Evolutionary conservation across 2,113 vertebrate genomes (phyloP).

Genomic region (Loxodonta africana): DNA sequence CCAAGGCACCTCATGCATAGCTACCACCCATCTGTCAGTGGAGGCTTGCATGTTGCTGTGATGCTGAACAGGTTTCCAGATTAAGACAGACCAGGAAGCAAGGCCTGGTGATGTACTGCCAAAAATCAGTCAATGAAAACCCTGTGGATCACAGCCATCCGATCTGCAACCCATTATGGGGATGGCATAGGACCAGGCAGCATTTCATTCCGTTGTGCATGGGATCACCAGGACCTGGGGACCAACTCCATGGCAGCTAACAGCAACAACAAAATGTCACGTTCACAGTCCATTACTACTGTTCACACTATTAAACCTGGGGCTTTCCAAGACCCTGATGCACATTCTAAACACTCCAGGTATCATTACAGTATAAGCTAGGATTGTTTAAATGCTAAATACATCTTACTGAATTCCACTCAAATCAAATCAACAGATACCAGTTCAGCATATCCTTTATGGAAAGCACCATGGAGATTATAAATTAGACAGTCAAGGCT

Average conservation of each 20-base stretch:
- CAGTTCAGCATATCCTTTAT: not conserved
- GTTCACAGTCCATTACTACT: not conserved
- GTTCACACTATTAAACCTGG: not conserved
- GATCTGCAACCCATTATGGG: not conserved
- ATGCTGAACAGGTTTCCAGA: not conserved
- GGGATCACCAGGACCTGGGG: not conserved
- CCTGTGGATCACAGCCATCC: not conserved
- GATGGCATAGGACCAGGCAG: not conserved
- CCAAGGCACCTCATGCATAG: not conserved
- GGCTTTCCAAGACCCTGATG: not conserved
- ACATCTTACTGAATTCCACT: constrained; percentile 13
- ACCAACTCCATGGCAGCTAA: not conserved
- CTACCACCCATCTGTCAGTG: not conserved
- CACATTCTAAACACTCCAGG: not conserved
- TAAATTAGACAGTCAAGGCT: not conserved
- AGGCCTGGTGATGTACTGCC: not conserved
- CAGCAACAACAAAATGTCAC: not conserved
- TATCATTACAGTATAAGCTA: not conserved
- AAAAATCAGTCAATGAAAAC: not conserved
- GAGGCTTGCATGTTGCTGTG: not conserved
- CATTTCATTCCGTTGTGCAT: not conserved
- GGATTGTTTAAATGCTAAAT: not conserved
- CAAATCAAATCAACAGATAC: constrained; percentile 28
- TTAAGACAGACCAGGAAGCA: not conserved
- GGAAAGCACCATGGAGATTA: not conserved